phyloP scores from a whole-genome alignment of 2,888 invertebrate species.

The Macropis europaea region DNA sequence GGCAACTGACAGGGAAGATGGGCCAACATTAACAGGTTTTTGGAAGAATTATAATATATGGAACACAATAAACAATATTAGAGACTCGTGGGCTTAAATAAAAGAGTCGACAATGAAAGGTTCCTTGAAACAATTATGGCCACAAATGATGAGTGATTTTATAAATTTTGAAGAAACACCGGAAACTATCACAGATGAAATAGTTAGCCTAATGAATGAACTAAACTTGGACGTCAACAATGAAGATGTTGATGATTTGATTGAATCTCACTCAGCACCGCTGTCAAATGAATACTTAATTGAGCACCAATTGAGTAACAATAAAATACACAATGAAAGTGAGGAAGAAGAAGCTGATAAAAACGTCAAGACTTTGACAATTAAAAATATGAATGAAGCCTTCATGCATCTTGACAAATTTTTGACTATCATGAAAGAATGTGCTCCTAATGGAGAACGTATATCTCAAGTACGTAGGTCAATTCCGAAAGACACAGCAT shows the following conservation, averaged over 20 bases:
- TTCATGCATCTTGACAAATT: not conserved
- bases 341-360: conserved; percentile 8
- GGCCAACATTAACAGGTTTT: conserved; percentile 18
- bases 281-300: conserved; percentile 28
- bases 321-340: conserved; percentile 25
- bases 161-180: conserved; percentile 1
- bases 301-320: conserved; percentile 23
- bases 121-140: conserved; percentile 10
- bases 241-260: conserved; percentile 27
- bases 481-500: too few relatives aligned
- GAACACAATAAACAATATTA: conserved; percentile 10
- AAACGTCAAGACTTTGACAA: conserved; percentile 26
- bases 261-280: conserved; percentile 24
- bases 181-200: not conserved
- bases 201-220: conserved; percentile 10
- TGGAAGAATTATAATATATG: conserved; percentile 12
- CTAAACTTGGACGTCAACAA: conserved; percentile 23
- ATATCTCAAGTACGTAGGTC: conserved; percentile 4
- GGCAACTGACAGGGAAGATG: conserved; percentile 17
- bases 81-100: conserved; percentile 23
- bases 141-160: not conserved
- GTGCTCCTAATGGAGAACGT: conserved; percentile 11
- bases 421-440: not conserved
- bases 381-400: conserved; percentile 20
- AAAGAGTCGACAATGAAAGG: conserved; percentile 23